Evolutionary conservation across 2,113 vertebrate species (phyloP).

Genomic region (Galbula dea): DNA sequence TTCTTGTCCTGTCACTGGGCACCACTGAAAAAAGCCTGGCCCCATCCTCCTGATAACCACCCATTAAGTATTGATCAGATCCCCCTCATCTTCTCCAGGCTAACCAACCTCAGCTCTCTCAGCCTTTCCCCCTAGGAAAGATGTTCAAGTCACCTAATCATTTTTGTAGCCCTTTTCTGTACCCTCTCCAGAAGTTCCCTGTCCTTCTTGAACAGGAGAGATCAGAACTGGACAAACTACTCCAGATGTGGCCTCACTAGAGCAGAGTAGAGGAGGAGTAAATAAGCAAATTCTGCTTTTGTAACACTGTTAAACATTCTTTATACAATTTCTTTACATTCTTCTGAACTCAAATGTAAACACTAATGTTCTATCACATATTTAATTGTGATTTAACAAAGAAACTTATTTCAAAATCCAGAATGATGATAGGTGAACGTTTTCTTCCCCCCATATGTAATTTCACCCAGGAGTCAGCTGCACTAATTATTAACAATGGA

Average conservation of each 20-base stretch:
- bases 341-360: background rate
- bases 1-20: background rate
- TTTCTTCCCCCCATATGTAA: background rate
- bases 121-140: background rate
- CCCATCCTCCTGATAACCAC: no score
- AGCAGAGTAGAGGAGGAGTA: no score
- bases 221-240: no score
- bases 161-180: background rate
- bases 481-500: conserved; percentile 44
- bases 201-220: no score
- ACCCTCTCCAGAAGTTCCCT: no score
- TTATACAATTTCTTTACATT: background rate
- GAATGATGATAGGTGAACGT: background rate
- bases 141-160: background rate
- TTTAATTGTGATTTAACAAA: background rate
- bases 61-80: no score
- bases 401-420: background rate
- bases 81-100: background rate
- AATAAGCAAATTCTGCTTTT: background rate
- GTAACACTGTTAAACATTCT: background rate
- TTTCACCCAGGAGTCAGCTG: conserved; percentile 1
- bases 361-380: background rate
- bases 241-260: no score
- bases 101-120: background rate
- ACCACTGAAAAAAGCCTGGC: no score